phyloP scores from a whole-genome alignment of 2,888 invertebrate species.

The Carpatolechia fugitivella region DNA sequence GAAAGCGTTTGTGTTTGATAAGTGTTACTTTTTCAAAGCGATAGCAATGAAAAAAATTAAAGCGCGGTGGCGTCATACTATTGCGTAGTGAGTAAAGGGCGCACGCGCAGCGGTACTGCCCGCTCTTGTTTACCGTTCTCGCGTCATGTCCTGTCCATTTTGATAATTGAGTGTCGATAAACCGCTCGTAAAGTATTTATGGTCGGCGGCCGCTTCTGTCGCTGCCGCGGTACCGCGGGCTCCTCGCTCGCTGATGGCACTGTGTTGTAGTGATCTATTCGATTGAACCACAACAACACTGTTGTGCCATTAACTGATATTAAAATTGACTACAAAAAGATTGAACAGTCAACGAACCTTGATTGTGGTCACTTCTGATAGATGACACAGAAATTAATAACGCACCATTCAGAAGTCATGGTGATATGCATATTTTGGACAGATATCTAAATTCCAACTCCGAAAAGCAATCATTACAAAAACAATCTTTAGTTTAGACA shows the following conservation, averaged over 20 bases:
- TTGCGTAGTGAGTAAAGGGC: slow-evolving; percentile 16
- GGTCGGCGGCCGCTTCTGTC: slow-evolving; percentile 21
- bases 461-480: too few relatives aligned
- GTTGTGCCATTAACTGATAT: not conserved
- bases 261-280: slow-evolving; percentile 18
- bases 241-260: slow-evolving; percentile 12
- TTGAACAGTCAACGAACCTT: not conserved
- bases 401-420: too few relatives aligned
- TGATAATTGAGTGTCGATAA: slow-evolving; percentile 47
- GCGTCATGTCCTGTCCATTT: slow-evolving; percentile 37
- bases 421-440: too few relatives aligned
- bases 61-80: not conserved
- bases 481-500: too few relatives aligned
- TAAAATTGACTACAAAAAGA: not conserved
- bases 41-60: not conserved
- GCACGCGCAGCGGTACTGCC: slow-evolving; percentile 6
- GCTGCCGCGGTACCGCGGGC: slow-evolving; percentile 15
- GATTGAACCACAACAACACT: slow-evolving; percentile 9
- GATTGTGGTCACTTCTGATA: too few relatives aligned
- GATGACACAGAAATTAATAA: too few relatives aligned
- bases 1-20: slow-evolving; percentile 4
- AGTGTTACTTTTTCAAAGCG: not conserved
- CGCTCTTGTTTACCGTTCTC: slow-evolving; percentile 19
- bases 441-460: too few relatives aligned
- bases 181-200: slow-evolving; percentile 30